Percentiles rank a stretch among this genome's conserved stretches.
phyloP scores from a whole-genome alignment of 2,797 vertebrate species.

The Bufotes viridis region DNA sequence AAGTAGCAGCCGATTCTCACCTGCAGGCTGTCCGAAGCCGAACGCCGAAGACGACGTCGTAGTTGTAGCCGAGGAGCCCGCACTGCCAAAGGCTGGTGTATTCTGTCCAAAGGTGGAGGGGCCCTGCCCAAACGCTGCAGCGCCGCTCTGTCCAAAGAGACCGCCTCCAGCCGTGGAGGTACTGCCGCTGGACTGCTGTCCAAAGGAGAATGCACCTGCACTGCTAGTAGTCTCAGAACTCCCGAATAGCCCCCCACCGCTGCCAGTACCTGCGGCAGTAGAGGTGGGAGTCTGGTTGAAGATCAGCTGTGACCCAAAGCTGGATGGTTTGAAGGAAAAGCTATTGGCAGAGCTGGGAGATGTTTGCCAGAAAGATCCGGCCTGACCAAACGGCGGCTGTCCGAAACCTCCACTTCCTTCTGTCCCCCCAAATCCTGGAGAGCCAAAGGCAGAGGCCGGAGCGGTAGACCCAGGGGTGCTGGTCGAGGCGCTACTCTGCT shows the following conservation, averaged over 20 bases:
- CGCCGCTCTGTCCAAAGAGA: slow-evolving; percentile 82
- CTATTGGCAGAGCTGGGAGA: slow-evolving; percentile 64
- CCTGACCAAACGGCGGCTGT: slow-evolving; percentile 83
- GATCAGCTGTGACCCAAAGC: slow-evolving; percentile 71
- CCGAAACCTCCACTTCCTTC: slow-evolving; percentile 78
- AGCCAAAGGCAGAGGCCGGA: slow-evolving; percentile 68
- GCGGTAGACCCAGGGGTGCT: slow-evolving; percentile 53
- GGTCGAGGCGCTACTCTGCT: slow-evolving; percentile 63
- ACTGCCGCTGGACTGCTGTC: slow-evolving; percentile 69
- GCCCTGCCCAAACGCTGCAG: slow-evolving; percentile 84
- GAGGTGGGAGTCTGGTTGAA: slow-evolving; percentile 82
- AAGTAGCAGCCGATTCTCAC: slow-evolving; percentile 71
- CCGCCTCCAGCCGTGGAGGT: slow-evolving; percentile 69
- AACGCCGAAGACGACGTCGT: slow-evolving; percentile 83
- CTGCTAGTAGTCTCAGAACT: slow-evolving; percentile 71
- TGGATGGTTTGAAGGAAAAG: slow-evolving; percentile 77
- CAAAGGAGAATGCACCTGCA: slow-evolving; percentile 86
- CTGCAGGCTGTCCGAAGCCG: slow-evolving; percentile 88
- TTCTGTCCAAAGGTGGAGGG: slow-evolving; percentile 82
- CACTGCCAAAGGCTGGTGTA: slow-evolving; percentile 79
- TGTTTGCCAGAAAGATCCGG: slow-evolving; percentile 75
- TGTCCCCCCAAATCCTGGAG: slow-evolving; percentile 73
- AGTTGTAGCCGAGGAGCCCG: slow-evolving; percentile 83
- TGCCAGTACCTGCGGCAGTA: slow-evolving; percentile 70
- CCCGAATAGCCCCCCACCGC: slow-evolving; percentile 79